Evolutionary conservation across 1,140 invertebrate genomes (phyloP), one percentile per base, ranked within the genome.

Genomic region (Listronotus bonariensis): DNA sequence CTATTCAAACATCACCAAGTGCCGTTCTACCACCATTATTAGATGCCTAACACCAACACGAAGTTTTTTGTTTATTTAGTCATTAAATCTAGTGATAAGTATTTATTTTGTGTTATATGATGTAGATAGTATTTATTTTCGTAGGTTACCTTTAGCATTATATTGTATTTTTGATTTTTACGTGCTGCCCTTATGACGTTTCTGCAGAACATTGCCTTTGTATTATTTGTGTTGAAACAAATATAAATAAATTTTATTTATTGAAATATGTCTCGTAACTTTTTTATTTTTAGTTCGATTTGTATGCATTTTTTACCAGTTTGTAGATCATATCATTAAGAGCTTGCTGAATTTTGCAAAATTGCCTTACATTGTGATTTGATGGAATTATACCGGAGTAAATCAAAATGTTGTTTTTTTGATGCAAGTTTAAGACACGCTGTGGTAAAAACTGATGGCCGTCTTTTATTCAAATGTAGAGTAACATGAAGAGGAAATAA

Each of bases 1-100:
- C 64, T 69, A 32, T 61, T 57, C 55, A 69, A 69, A 52, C 64
- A 69, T 46, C 63, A 69, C 38, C 58, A 53, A 15, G 62, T 65
- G 43, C 62, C 68, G 5, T 69, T 69, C 48, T 69, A 69, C 46
- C 20, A 67, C 11, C 53, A 62, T 40, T 65, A 56, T 46, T 68
- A 68, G 20, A 60, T n/a, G 12, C 14, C 9, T 17, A 5, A 11
- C 0, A 2, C 26, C 9, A 34, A 53, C 26, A 32, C 1, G 26
- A 51, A 34, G 4, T 49, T 18, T 49, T 20, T 32, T 43, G 18
- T 34, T 31, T 18, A 43, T 41, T 55, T 56, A 56, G 54, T 40
- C 54, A 56, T 56, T 56, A 32, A 42, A 15, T 48, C 5, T 52
- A 52, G 20, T 52, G 10, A 14, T 52, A 52, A 34, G 49, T 52